Base-by-base conservation (phyloP, 1,140 invertebrate genomes). In the Drosophila auraria region DNA sequence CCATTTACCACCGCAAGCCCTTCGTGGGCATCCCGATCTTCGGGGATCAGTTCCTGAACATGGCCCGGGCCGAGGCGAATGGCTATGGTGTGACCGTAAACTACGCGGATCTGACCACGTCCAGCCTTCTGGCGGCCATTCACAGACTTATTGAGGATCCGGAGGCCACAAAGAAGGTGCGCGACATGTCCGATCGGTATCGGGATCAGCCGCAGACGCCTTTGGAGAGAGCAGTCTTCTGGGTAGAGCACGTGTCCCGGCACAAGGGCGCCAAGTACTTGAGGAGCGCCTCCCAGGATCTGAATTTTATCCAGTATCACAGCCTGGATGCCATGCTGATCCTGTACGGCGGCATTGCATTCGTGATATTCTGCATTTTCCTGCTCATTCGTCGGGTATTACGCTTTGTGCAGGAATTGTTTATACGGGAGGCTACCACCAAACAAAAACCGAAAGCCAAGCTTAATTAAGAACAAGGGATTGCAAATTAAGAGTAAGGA, bases 21-120 rank as follows among this genome's bases (percentile, higher is more conserved):
- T 94, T 97, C 25, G 93, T 97, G 20, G 96, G 95, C 2, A 94
- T 97, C 51, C 96, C 96, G 11, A 93, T 97, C 38, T 94, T 95
- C 53, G 94, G 94, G 12, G 95, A 96, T 89, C 96, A 96, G 78
- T 93, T 91, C 25, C 92, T 94, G 9, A 96, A 95, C 65, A 93
- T 95, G 65, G 92, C 93, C 7, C 93, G 93, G 27, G 93, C 93
- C 5, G 91, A 94, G 47, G 77, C 92, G 40, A 92, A 92, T 45
- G 94, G 94, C 0, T 94, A 93, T 61, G 94, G 94, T 27, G 87
- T 93, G 45, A 92, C 82, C 4, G 71, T 91, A 0, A 47, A 74
- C 47, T 91, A 91, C 36, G 58, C 63, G 11, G 82, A 84, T 0
- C 20, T 91, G 7, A 91, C 72, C 4, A 33, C 72, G 5, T 44